Evolutionary conservation across 2,113 vertebrate species (phyloP).

Genomic region (Erpornis zantholeuca): DNA sequence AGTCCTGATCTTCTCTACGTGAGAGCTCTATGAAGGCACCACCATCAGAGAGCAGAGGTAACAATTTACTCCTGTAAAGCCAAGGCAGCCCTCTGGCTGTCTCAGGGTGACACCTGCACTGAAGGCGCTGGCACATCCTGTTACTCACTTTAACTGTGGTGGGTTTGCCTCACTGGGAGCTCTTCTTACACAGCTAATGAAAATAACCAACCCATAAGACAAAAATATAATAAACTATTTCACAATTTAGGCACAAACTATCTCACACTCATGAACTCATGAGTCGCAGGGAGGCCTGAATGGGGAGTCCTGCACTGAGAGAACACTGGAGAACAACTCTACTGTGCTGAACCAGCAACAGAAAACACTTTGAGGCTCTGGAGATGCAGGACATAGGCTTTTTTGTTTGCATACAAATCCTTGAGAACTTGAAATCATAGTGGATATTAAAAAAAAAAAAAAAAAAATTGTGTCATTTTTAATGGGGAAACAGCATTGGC

Average conservation of each 20-base stretch:
- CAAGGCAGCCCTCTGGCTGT: background rate
- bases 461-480: background rate
- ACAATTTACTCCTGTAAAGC: background rate
- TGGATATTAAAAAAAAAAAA: background rate
- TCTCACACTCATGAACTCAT: background rate
- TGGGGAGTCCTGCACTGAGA: background rate
- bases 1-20: background rate
- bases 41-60: background rate
- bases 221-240: background rate
- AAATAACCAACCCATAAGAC: background rate
- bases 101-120: too few species aligned
- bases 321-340: background rate
- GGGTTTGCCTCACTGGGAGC: background rate
- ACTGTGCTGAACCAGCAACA: background rate
- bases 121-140: rapidly evolving
- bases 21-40: background rate
- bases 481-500: background rate
- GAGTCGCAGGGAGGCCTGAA: background rate
- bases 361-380: background rate
- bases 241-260: background rate
- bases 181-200: background rate
- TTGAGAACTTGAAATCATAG: background rate
- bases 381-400: rapidly evolving
- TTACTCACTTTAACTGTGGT: background rate
- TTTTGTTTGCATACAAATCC: background rate